Base-by-base conservation (phyloP, 2,888 invertebrate genomes). In the Caenorhabditis japonica region DNA sequence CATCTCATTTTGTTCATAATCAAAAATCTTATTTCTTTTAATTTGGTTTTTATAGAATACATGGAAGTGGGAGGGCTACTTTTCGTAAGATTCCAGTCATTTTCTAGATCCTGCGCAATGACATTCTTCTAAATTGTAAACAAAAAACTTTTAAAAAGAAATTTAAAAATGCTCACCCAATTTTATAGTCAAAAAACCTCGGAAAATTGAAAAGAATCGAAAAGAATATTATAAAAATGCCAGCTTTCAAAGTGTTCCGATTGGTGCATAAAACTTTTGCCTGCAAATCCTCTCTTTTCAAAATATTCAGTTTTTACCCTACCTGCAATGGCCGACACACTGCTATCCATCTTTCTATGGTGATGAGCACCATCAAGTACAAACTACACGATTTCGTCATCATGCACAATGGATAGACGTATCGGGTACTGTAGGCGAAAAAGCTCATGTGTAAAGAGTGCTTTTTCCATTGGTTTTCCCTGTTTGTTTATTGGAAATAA, bases 351-450 rank as follows among this genome's bases (percentile, higher is more conserved):
- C 75, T 41, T 43, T 75, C 75, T 15, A 70, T 53, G 0, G 69
- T 75, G 13, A 75, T 75, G 21, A 70, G 17, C 12, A 75, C 62
- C 75, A 75, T 75, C n/a, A 75, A 53, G 21, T 70, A 75, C 12
- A 75, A 41, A 51, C 75, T 75, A 30, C 69, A 70, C n/a, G 75
- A 62, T 15, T 75, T 69, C 5, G 75, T 68, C 53, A 75, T 75
- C 75, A 75, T 75, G 41, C 70, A 69, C 33, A 75, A 41, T 23
- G 75, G 75, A 38, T 75, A 75, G 4, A 70, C 52, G 36, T 64
- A 64, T 49, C 62, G 62, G 1, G 66, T 58, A 3, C 62, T 69
- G 58, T 69, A 69, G 3, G 69, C 62, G 1, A 73, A 60, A 38
- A 73, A 55, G 17, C 44, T 47, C 55, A 61, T 55, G 51, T 66